These are phyloP conservation scores for Bathynomus jamesi DNA, from an alignment of 1,140 invertebrate species.

Conservation along the genomic window DNA sequence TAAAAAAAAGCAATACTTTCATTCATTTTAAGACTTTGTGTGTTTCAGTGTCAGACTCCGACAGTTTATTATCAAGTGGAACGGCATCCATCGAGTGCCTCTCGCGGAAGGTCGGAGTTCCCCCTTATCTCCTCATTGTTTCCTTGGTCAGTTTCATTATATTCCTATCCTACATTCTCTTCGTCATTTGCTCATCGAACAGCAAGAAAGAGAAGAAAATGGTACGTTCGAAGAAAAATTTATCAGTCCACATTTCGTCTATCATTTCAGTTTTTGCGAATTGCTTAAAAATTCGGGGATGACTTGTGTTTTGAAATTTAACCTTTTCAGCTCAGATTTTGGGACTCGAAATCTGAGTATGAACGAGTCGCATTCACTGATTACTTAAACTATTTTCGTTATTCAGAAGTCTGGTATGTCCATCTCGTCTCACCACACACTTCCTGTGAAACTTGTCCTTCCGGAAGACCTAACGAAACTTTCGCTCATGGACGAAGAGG, in stretches of 20 bases:
- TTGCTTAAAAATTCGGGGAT: too few species aligned
- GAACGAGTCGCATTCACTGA: too few species aligned
- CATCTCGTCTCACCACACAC: conserved; percentile 1
- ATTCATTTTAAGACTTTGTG: too few species aligned
- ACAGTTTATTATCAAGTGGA: not conserved
- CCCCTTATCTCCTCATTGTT: conserved; percentile 16
- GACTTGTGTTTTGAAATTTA: too few species aligned
- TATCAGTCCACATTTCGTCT: too few species aligned
- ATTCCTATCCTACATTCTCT: conserved; percentile 17
- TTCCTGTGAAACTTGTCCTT: conserved; percentile 31
- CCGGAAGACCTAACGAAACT: conserved; percentile 34
- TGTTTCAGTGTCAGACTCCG: too few species aligned
- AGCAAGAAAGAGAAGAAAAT: not conserved
- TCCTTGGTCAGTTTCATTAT: conserved; percentile 10
- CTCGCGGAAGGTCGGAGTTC: conserved; percentile 15
- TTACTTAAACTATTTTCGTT: not conserved
- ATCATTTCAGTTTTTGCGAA: too few species aligned
- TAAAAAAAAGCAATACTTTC: too few species aligned
- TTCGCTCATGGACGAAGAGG: conserved; percentile 26
- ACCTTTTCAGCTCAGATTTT: too few species aligned
- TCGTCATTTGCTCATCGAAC: conserved; percentile 14
- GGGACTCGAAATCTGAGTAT: too few species aligned
- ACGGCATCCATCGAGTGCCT: conserved; percentile 1
- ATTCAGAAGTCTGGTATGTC: not conserved
- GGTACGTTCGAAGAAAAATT: too few species aligned